These are phyloP conservation scores for Gymnosoma rotundatum DNA, from an alignment of 2,888 invertebrate genomes.

Conservation along the genomic window DNA sequence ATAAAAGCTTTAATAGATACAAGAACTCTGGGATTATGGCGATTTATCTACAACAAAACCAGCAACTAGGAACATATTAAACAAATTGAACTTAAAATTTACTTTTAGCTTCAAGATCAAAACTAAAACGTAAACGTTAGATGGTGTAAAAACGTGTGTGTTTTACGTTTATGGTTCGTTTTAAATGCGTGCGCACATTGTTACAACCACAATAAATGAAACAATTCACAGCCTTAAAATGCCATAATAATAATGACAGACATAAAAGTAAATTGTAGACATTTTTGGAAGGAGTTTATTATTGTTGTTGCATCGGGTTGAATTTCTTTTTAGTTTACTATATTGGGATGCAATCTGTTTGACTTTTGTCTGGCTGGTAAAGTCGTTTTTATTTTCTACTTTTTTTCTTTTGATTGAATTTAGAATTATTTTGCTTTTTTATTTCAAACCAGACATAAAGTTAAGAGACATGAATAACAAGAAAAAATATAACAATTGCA, in stretches of 20 bases:
- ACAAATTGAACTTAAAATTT: too few species aligned
- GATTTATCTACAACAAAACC: too few species aligned
- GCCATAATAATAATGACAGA: slow-evolving; percentile 47
- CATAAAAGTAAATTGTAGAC: slow-evolving; percentile 46
- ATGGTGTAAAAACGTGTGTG: too few species aligned
- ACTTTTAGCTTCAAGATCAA: too few species aligned
- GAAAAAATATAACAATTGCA: slow-evolving; percentile 55
- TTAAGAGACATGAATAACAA: slow-evolving; percentile 48
- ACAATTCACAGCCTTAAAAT: slow-evolving; percentile 51
- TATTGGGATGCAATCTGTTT: slow-evolving; percentile 67
- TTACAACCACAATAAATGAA: slow-evolving; percentile 22
- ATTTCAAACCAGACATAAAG: slow-evolving; percentile 60
- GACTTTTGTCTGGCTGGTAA: slow-evolving; percentile 68
- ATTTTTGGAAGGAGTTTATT: slow-evolving; percentile 44
- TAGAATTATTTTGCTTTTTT: slow-evolving; percentile 28
- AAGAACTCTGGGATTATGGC: too few species aligned
- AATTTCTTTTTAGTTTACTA: slow-evolving; percentile 16
- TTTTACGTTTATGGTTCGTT: too few species aligned
- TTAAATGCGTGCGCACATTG: neutral
- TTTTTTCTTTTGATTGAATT: slow-evolving; percentile 50
- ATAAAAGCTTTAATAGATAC: too few species aligned
- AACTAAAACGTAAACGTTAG: too few species aligned
- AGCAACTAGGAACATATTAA: too few species aligned
- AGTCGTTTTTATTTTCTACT: slow-evolving; percentile 58
- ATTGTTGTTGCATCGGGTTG: slow-evolving; percentile 29